phyloP scores from a whole-genome alignment of 2,113 vertebrate species.

The Phaetusa simplex region DNA sequence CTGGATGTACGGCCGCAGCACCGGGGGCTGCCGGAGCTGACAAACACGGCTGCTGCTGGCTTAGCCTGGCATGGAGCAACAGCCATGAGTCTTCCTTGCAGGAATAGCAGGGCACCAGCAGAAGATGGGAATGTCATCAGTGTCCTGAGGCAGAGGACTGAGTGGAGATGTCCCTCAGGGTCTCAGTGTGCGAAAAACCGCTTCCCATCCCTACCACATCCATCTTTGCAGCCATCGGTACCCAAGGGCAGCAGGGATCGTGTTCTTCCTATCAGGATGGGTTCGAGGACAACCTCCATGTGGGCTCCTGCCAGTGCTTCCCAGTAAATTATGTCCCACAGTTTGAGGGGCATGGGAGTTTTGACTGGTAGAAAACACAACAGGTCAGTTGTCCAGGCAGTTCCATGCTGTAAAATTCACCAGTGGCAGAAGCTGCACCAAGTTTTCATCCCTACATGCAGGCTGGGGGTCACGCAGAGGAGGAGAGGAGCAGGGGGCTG shows the following conservation, averaged over 20 bases:
- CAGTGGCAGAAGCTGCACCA: background rate
- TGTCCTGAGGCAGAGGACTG: background rate
- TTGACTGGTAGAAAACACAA: background rate
- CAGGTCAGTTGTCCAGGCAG: background rate
- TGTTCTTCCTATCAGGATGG: background rate
- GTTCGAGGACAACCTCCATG: background rate
- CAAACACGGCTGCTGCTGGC: rapidly evolving
- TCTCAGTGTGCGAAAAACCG: background rate
- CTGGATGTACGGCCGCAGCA: rapidly evolving
- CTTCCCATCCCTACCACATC: background rate
- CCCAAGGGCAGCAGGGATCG: rapidly evolving
- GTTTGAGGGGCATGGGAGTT: background rate
- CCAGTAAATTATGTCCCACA: background rate
- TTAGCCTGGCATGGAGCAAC: background rate
- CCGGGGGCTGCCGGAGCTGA: rapidly evolving
- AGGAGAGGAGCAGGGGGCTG: background rate
- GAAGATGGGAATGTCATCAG: background rate
- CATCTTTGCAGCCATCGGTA: background rate
- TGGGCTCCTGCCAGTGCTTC: background rate
- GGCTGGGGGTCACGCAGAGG: background rate
- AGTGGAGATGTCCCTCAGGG: background rate
- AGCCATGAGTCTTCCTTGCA: background rate
- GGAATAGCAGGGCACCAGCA: background rate
- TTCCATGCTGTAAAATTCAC: background rate
- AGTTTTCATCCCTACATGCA: background rate